Evolutionary conservation across 2,113 vertebrate genomes (phyloP), one percentile per base, ranked within the genome.

Genomic region (Chaetops frenatus): DNA sequence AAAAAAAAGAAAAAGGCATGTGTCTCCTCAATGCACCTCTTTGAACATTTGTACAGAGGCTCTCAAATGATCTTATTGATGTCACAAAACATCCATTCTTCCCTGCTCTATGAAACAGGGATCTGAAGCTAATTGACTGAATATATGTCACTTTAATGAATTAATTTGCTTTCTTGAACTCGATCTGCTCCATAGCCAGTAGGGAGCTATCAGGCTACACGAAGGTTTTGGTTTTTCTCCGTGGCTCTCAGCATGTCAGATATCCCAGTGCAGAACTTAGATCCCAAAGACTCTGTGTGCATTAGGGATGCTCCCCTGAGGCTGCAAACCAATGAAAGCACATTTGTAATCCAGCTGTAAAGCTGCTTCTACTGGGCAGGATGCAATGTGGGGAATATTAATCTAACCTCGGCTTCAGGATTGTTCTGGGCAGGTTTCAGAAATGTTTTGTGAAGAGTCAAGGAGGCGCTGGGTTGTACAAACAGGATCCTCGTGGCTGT

Each of bases 101-200:
- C 69, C 72, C 7, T 16, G 28, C 76, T 82, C 66, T 74, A 2
- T 70, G 76, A 81, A 92, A 92, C 67, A 14, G 73, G 80, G 79
- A 71, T 84, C 82, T 86, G 71, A 77, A 65, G 53, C 54, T 90
- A 96, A 90, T 95, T 78, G 90, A 90, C 88, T 86, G 93, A 83
- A 88, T 96, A 81, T 88, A 86, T 51, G 85, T 93, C 33, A 11
- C 82, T 94, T 92, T 90, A 86, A 90, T 93, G 88, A 95, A 96
- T 92, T 96, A 83, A 92, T 96, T 92, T 97, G 44, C 88, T 90
- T 88, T 93, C 90, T 92, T 83, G 85, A 95, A 77, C 93, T 95
- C 14, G 2, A 90, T 88, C 85, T 78, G 13, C 85, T 94, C 15
- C 20, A 20, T 67, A 86, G 88, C 90, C 94, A 51, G 90, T 70